Evolutionary conservation across 2,888 invertebrate species (phyloP).

Genomic region (Seladonia tumulorum): DNA sequence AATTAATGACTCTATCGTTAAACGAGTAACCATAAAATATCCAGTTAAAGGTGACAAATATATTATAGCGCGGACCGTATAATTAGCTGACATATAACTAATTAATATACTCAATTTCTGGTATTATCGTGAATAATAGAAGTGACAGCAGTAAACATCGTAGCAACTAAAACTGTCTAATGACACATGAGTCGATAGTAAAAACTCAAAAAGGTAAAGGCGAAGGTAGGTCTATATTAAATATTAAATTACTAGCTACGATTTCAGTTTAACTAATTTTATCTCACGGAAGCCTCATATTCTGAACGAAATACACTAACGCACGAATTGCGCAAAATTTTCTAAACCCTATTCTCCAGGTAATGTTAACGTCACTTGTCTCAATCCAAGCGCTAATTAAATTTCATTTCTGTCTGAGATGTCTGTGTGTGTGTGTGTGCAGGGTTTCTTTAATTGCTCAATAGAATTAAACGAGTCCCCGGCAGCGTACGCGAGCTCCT

Average conservation of each 20-base stretch:
- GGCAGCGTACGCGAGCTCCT: conserved; percentile 8
- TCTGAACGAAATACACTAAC: neutral
- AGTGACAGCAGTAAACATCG: neutral
- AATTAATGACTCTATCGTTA: neutral
- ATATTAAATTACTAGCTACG: neutral
- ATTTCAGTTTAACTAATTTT: neutral
- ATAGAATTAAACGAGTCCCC: conserved; percentile 52
- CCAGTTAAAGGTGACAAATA: neutral
- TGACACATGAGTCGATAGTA: neutral
- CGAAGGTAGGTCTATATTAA: neutral
- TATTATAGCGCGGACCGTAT: neutral
- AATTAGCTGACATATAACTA: neutral
- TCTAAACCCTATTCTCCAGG: neutral
- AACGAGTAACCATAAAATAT: neutral
- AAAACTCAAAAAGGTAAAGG: too few species aligned
- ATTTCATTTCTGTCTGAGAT: conserved; percentile 57
- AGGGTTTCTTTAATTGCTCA: conserved; percentile 53
- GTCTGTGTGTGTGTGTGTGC: conserved; percentile 1
- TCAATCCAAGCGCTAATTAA: conserved; percentile 51
- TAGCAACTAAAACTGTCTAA: neutral
- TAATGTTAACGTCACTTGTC: neutral
- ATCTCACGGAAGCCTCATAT: neutral
- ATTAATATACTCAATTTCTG: neutral
- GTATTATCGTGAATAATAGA: neutral
- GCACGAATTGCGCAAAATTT: too few species aligned